Percentiles rank a stretch among this genome's conserved stretches.
These are phyloP conservation scores for Polymixis lichenea DNA, from an alignment of 2,888 invertebrate genomes.

Conservation along the genomic window DNA sequence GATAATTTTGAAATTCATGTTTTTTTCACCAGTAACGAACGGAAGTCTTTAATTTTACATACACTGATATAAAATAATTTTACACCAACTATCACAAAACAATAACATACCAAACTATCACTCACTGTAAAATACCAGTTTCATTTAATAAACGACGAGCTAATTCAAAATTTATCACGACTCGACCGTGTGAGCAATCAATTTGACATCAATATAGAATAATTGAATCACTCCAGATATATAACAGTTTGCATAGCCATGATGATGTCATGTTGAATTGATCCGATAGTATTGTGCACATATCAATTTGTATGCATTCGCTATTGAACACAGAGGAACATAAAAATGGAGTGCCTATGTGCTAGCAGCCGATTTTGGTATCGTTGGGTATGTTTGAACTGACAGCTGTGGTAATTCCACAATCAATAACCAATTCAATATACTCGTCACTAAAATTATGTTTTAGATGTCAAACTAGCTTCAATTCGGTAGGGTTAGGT, in stretches of 20 bases:
- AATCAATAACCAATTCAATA: neutral
- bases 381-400: neutral
- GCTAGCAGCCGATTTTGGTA: neutral
- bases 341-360: slow-evolving; percentile 6
- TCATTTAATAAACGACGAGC: slow-evolving; percentile 51
- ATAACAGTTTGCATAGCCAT: slow-evolving; percentile 66
- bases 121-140: slow-evolving; percentile 37
- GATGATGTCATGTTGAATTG: slow-evolving; percentile 73
- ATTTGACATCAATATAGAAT: slow-evolving; percentile 84
- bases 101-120: slow-evolving; percentile 8
- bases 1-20: slow-evolving; percentile 11
- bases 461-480: neutral
- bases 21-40: neutral
- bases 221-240: slow-evolving; percentile 79
- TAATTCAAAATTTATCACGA: slow-evolving; percentile 64
- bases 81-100: neutral
- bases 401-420: neutral
- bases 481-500: neutral
- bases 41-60: no score
- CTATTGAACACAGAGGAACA: slow-evolving; percentile 21
- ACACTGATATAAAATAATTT: neutral
- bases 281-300: slow-evolving; percentile 76
- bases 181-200: slow-evolving; percentile 70
- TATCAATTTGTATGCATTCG: slow-evolving; percentile 81
- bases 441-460: neutral